These are phyloP conservation scores for Coilia nasus DNA, from an alignment of 2,797 vertebrate species.

Conservation along the genomic window DNA sequence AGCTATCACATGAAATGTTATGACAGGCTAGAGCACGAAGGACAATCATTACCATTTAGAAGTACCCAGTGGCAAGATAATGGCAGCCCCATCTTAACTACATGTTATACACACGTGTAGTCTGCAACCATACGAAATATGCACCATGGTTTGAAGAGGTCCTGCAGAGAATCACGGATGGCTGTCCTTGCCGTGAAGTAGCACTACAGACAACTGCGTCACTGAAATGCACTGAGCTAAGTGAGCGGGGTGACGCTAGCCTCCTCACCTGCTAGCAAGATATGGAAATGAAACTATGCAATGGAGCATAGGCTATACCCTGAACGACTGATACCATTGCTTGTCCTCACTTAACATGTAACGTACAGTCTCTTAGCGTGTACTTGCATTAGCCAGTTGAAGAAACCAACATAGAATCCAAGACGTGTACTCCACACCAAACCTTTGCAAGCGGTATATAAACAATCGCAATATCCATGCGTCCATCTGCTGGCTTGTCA, in stretches of 20 bases:
- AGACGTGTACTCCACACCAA: neutral
- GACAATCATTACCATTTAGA: neutral
- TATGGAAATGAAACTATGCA: neutral
- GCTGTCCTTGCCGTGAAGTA: conserved; percentile 24
- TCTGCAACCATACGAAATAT: conserved; percentile 16
- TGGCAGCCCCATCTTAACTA: neutral
- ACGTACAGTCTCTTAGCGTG: neutral
- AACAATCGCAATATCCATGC: neutral
- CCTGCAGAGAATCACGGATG: conserved; percentile 21
- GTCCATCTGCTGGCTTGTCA: neutral
- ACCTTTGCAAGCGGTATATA: neutral
- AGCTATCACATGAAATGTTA: conserved; percentile 15
- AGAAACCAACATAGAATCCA: neutral
- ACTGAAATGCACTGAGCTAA: conserved; percentile 19
- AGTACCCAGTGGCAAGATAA: neutral
- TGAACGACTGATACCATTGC: neutral
- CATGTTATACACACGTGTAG: neutral
- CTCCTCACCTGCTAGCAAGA: conserved; percentile 10
- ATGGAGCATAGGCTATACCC: neutral
- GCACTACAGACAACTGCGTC: conserved; percentile 24
- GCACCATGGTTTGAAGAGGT: conserved; percentile 15
- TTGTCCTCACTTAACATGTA: neutral
- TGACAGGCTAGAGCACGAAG: conserved; percentile 8
- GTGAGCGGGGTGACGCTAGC: conserved; percentile 6
- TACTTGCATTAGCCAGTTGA: neutral